A percentile compares a stretch with the other conserved stretches of the same genome.
Conservation (phyloP, 2,113 vertebrate genomes). For the Cyprinodon variegatus region DNA sequence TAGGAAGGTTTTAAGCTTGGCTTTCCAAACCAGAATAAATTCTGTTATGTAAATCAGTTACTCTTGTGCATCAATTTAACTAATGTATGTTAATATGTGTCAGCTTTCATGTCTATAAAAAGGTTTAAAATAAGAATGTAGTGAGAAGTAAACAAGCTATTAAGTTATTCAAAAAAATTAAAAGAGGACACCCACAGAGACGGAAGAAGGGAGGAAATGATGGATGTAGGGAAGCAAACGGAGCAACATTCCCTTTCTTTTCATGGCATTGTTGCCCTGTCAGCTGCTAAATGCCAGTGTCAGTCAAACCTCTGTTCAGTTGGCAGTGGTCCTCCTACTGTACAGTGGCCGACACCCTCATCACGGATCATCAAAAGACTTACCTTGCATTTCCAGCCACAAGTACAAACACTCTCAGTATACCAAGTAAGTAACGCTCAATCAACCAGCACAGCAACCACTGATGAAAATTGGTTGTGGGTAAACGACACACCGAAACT, state of each 20-base stretch:
- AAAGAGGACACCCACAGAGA: constrained; percentile 26
- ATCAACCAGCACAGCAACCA: background rate
- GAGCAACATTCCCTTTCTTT: constrained; percentile 72
- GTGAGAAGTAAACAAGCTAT: constrained; percentile 1
- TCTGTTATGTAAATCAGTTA: background rate
- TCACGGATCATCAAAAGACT: constrained; percentile 42
- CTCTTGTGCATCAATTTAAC: background rate
- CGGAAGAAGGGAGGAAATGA: constrained; percentile 44
- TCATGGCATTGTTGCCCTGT: constrained; percentile 62
- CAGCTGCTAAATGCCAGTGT: constrained; percentile 76
- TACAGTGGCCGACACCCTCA: constrained; percentile 22
- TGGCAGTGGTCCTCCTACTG: constrained; percentile 52
- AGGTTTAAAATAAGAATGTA: background rate
- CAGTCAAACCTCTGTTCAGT: constrained; percentile 72
- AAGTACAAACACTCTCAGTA: background rate
- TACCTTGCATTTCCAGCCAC: constrained; percentile 33
- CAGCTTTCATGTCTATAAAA: background rate
- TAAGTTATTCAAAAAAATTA: constrained; percentile 17
- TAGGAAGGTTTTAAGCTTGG: background rate
- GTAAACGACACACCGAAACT: background rate
- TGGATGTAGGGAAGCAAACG: constrained; percentile 59
- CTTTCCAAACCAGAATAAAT: background rate
- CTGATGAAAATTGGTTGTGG: background rate
- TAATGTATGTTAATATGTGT: constrained; percentile 12
- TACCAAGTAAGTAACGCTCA: background rate